Base-by-base conservation (phyloP, 2,797 vertebrate genomes). In the Micromesistius poutassou region DNA sequence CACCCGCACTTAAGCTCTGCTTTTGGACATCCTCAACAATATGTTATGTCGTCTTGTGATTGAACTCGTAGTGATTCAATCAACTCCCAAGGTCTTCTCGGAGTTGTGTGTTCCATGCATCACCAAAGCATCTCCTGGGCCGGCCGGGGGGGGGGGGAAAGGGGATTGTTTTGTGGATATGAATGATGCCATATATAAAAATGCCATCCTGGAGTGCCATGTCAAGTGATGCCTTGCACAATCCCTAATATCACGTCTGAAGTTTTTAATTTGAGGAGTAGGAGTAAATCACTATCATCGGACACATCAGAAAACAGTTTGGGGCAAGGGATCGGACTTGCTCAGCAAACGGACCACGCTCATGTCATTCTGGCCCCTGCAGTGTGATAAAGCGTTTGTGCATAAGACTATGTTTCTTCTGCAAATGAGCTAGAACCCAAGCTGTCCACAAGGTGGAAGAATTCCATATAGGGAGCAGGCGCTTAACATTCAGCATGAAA, bases 31-130 rank as follows among this genome's bases (percentile, higher is more conserved):
- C 85, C 72, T 75, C 73, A 76, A 77, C 55, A 74, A 50, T 77
- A 75, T 85, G 79, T 85, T 40, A 13, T 86, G 88, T 85, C 86
- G 86, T 80, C 84, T 86, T 84, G 87, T 81, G 78, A 90, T 87
- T 78, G 71, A 85, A 87, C 76, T 72, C 73, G 79, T 76, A 66
- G 33, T n/a, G 80, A 78, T 76, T 84, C 77, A 79, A 80, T 87
- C 83, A 78, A 80, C 84, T 81, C 86, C 80, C 83, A 72, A 28
- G 78, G 76, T 78, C 77, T 76, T 76, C 16, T 81, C 8, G 55
- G 80, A 76, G 81, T 66, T 76, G n/a, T 72, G 1, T 82, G 81
- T 76, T 72, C 80, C 70, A 80, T 74, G 79, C 87, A 84, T 90
- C 86, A 92, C 82, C 80, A 66, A 81, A 86, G 87, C 90, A 80